phyloP scores from a whole-genome alignment of 1,140 invertebrate genomes.

The Bemisia tabaci region DNA sequence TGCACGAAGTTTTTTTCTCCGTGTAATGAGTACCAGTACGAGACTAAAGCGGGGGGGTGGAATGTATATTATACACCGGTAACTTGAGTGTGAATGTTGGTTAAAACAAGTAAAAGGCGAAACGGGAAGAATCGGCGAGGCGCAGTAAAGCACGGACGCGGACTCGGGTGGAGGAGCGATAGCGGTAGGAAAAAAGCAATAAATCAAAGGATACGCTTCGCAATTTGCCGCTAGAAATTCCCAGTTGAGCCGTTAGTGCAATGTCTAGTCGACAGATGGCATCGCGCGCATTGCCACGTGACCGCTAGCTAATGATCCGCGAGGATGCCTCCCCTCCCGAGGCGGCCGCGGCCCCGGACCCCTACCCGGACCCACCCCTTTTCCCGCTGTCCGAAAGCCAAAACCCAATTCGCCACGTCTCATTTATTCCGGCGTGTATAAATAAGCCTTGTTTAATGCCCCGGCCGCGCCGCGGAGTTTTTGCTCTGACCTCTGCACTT shows the following conservation, averaged over 20 bases:
- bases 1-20: too few species aligned
- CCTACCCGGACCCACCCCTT: background rate
- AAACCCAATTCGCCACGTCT: background rate
- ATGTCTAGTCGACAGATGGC: background rate
- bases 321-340: background rate
- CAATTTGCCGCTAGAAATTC: background rate
- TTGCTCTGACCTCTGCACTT: background rate
- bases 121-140: too few species aligned
- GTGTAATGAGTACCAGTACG: too few species aligned
- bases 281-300: background rate
- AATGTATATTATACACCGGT: too few species aligned
- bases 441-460: background rate
- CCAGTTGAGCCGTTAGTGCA: background rate
- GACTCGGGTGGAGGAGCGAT: background rate
- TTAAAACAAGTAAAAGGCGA: too few species aligned
- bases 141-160: too few species aligned
- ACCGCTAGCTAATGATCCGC: background rate
- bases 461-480: background rate
- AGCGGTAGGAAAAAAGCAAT: background rate
- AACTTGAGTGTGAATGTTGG: too few species aligned
- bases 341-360: too few species aligned
- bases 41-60: too few species aligned
- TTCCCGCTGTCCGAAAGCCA: background rate
- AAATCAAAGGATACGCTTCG: background rate
- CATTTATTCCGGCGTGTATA: background rate